phyloP scores from a whole-genome alignment of 2,797 vertebrate genomes.

The Tiaroga cobitis region DNA sequence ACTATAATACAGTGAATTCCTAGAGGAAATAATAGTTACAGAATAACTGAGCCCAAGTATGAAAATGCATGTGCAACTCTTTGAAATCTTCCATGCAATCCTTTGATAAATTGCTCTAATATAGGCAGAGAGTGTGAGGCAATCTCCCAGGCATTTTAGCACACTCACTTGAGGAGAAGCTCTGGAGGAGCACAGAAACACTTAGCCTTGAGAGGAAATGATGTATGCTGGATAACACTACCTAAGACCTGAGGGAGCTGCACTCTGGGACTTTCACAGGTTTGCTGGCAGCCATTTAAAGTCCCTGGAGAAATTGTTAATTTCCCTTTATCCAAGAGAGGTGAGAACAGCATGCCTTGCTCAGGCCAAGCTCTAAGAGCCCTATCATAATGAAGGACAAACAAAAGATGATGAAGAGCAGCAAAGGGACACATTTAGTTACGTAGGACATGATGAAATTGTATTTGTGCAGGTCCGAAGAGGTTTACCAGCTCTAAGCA shows the following conservation, averaged over 20 bases:
- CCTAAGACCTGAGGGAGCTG: slow-evolving; percentile 21
- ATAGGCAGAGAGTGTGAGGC: slow-evolving; percentile 16
- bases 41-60: background rate
- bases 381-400: background rate
- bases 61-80: slow-evolving; percentile 7
- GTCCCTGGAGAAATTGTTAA: slow-evolving; percentile 16
- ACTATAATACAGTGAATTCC: slow-evolving; percentile 12
- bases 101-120: slow-evolving; percentile 32
- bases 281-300: slow-evolving; percentile 35
- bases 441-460: background rate
- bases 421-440: background rate
- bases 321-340: slow-evolving; percentile 33
- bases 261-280: slow-evolving; percentile 26
- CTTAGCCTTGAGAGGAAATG: slow-evolving; percentile 30
- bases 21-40: slow-evolving; percentile 17
- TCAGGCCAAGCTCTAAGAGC: slow-evolving; percentile 43
- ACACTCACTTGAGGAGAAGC: slow-evolving; percentile 13
- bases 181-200: slow-evolving; percentile 28
- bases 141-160: slow-evolving; percentile 35
- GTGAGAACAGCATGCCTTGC: slow-evolving; percentile 1
- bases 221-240: slow-evolving; percentile 31
- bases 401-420: background rate
- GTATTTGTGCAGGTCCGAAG: background rate
- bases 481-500: background rate
- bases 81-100: background rate